These are phyloP conservation scores for Notechis scutatus DNA, from an alignment of 2,113 vertebrate species.

Conservation along the genomic window DNA sequence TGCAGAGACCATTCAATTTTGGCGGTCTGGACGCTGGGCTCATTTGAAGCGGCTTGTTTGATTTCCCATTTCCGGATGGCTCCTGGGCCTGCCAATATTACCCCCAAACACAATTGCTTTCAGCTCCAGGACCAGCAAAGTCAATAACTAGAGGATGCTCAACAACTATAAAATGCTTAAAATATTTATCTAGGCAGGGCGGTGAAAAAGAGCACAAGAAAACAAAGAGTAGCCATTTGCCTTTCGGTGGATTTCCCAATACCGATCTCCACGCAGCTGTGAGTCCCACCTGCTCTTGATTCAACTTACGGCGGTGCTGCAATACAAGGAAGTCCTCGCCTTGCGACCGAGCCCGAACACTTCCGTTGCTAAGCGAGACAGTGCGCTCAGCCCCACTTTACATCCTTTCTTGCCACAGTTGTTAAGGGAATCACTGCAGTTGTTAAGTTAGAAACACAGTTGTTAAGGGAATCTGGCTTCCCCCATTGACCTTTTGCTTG, in stretches of 20 bases:
- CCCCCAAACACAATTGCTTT: not conserved
- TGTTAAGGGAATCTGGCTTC: no score
- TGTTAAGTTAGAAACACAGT: not conserved
- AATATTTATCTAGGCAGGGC: not conserved
- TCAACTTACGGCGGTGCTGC: not conserved
- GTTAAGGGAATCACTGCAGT: not conserved
- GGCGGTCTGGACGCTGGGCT: not conserved
- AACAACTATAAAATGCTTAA: not conserved
- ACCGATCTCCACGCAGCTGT: accelerated
- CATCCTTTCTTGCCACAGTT: no score
- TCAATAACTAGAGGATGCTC: not conserved
- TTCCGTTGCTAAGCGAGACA: not conserved
- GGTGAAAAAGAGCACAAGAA: not conserved
- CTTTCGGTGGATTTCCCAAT: not conserved
- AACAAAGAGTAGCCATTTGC: not conserved
- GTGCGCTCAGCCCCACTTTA: no score
- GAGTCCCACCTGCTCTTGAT: not conserved
- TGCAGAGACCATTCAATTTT: not conserved
- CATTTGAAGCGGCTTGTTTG: not conserved
- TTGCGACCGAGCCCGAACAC: no score
- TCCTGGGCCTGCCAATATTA: not conserved
- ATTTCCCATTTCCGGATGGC: not conserved
- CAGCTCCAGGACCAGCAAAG: not conserved
- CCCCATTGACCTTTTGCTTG: no score
- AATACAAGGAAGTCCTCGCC: not conserved